These are phyloP conservation scores for Dendrolimus punctatus DNA, from an alignment of 1,140 invertebrate species.

Conservation along the genomic window DNA sequence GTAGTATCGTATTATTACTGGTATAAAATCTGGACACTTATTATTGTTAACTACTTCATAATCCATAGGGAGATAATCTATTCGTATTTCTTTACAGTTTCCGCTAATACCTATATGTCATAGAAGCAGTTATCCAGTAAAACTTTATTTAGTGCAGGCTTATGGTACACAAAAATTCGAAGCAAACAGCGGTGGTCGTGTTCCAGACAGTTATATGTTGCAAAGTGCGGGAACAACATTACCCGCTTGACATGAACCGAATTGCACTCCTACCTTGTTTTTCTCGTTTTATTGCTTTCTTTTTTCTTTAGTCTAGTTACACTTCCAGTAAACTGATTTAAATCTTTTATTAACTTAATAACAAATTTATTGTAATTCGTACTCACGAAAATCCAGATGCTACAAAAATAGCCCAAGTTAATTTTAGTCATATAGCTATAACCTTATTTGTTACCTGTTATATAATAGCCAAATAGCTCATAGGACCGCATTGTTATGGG, in stretches of 20 bases:
- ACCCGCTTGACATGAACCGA: constrained; percentile 21
- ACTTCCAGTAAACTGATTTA: constrained; percentile 15
- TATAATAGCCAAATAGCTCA: too few species aligned
- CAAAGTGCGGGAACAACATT: constrained; percentile 22
- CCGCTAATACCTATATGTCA: too few species aligned
- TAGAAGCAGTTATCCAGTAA: too few species aligned
- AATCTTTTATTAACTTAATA: constrained; percentile 5
- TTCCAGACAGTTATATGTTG: constrained; percentile 20
- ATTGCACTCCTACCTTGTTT: constrained; percentile 18
- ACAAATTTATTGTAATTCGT: background rate
- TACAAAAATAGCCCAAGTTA: too few species aligned
- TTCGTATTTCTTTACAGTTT: too few species aligned
- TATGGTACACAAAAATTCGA: constrained; percentile 18
- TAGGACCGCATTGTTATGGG: background rate
- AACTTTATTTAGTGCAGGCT: constrained; percentile 2
- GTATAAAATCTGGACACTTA: too few species aligned
- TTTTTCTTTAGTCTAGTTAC: constrained; percentile 15
- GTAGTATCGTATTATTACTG: too few species aligned
- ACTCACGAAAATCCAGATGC: background rate
- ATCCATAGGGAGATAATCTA: too few species aligned
- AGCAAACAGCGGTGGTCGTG: constrained; percentile 15
- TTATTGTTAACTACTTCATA: too few species aligned
- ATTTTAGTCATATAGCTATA: too few species aligned
- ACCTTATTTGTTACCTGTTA: too few species aligned
- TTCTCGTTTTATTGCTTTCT: constrained; percentile 20